These are phyloP conservation scores for Cerceris rybyensis DNA, from an alignment of 2,888 invertebrate species.

Conservation along the genomic window DNA sequence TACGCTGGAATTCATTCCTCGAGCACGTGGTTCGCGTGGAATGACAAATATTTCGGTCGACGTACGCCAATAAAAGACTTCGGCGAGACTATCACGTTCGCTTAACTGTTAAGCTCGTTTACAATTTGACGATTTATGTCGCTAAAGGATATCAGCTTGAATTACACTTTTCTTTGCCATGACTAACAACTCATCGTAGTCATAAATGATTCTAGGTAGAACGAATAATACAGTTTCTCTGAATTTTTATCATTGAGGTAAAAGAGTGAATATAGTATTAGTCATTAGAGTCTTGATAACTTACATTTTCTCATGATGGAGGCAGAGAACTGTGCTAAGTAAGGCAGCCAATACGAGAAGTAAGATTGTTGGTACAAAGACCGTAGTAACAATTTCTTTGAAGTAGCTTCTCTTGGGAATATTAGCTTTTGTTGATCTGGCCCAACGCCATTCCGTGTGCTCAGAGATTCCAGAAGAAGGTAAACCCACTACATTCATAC, in stretches of 20 bases:
- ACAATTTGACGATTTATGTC: no score
- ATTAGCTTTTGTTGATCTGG: conserved; percentile 84
- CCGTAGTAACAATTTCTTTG: conserved; percentile 87
- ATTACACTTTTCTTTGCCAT: background rate
- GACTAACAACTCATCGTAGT: background rate
- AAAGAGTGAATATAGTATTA: no score
- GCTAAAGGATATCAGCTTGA: no score
- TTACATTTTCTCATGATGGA: conserved; percentile 90
- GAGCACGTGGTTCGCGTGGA: conserved; percentile 54
- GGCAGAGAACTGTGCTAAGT: conserved; percentile 88
- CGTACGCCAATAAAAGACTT: background rate
- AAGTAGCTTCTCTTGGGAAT: conserved; percentile 88
- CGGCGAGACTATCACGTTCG: background rate
- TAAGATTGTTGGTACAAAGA: conserved; percentile 87
- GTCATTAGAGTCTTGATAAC: conserved; percentile 79
- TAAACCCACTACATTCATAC: conserved; percentile 76
- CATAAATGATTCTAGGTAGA: background rate
- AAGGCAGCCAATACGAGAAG: conserved; percentile 87
- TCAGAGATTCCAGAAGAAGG: conserved; percentile 76
- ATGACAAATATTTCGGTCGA: conserved; percentile 51
- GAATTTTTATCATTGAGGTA: background rate
- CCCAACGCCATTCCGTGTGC: conserved; percentile 84
- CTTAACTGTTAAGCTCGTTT: background rate
- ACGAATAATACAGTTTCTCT: conserved; percentile 5
- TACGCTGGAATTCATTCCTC: conserved; percentile 43